phyloP scores from a whole-genome alignment of 1,140 invertebrate species.

The Drosophila rhopaloa region DNA sequence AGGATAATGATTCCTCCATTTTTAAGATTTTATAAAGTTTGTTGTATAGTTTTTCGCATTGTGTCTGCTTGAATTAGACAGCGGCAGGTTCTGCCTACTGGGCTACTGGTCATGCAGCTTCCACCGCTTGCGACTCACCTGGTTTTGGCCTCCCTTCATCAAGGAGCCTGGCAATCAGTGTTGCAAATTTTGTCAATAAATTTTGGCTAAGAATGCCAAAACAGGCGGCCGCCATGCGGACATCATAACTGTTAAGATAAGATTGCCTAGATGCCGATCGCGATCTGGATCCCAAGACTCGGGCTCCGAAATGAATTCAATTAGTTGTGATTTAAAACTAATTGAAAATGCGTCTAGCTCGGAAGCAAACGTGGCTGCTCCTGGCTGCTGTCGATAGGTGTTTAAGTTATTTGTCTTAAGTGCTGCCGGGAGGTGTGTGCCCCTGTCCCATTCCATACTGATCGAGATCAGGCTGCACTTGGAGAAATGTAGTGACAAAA shows the following conservation, averaged over 20 bases:
- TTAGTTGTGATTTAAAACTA: constrained; percentile 82
- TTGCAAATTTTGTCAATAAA: constrained; percentile 83
- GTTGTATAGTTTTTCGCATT: not conserved
- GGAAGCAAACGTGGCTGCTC: constrained; percentile 24
- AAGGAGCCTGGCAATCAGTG: constrained; percentile 51
- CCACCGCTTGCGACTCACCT: constrained; percentile 21
- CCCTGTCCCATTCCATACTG: constrained; percentile 20
- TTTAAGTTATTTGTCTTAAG: constrained; percentile 81
- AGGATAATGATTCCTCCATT: too few relatives aligned
- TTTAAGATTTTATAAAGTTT: too few relatives aligned
- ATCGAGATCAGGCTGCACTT: constrained; percentile 28
- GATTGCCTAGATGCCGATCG: constrained; percentile 57
- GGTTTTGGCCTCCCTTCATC: constrained; percentile 19
- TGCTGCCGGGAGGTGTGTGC: constrained; percentile 71
- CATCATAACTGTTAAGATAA: constrained; percentile 81
- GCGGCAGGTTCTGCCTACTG: constrained; percentile 67
- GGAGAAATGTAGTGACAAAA: not conserved
- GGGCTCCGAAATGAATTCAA: constrained; percentile 66
- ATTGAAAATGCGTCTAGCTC: constrained; percentile 74
- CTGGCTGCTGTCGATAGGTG: constrained; percentile 66
- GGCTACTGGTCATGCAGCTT: constrained; percentile 72
- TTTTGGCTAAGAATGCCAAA: constrained; percentile 77
- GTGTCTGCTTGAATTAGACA: constrained; percentile 21
- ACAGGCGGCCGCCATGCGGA: constrained; percentile 43
- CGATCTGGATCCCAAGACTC: constrained; percentile 8